Evolutionary conservation across 2,888 invertebrate genomes (phyloP), one percentile per base, ranked within the genome.

Genomic region (Philaethria dido): DNA sequence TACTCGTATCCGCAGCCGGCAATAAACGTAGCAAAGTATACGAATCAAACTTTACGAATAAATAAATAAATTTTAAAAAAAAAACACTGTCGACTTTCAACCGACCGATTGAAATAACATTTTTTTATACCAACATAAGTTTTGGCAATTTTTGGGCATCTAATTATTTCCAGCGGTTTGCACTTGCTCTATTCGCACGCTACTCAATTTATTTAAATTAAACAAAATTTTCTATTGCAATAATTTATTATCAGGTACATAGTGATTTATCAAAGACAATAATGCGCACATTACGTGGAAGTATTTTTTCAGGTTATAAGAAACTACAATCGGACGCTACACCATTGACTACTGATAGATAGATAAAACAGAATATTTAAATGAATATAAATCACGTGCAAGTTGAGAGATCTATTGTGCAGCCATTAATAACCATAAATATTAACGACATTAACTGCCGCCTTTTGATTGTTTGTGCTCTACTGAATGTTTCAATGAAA

Each of bases 241-340:
- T 72, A 67, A 69, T 73, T 73, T 73, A 73, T 73, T 73, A 6
- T 67, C 73, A 73, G 72, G 72, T 69, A 73, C 69, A 63, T 33
- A 42, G 45, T 68, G 64, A 22, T 60, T 39, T 33, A 44, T 1
- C 1, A 33, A 33, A 33, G 33, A 33, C 33, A 33, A 52, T 8
- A 11, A 33, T 2, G 9, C 16, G 11, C 33, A 45, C 29, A 13
- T 48, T 25, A 1, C 25, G 2, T 5, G 33, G 2, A 13, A 25
- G 14, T 13, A 20, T 9, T 14, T 48, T 22, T 25, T 25, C 14
- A 6, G 14, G 13, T 9, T 20, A 6, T 14, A 6, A 22, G 14
- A 22, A 48, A 48, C 14, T 22, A 2, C 9, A 25, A 25, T 1
- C 0, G 25, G 0, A 25, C 6, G 14, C 48, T n/a, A 25, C 50